These are phyloP conservation scores for Centruroides sculpturatus DNA, from an alignment of 1,140 invertebrate species.

Conservation along the genomic window DNA sequence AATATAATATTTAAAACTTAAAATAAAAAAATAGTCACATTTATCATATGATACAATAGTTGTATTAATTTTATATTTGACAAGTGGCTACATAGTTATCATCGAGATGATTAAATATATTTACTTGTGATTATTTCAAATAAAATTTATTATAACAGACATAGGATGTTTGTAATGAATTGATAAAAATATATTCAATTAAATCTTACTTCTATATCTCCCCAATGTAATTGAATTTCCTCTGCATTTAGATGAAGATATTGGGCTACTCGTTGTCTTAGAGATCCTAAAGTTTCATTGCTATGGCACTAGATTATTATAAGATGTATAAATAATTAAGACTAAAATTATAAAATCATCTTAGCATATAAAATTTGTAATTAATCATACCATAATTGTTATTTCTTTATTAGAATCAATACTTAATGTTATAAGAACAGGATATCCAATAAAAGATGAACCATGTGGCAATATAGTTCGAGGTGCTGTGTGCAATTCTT, in stretches of 20 bases:
- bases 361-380: neutral
- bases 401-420: constrained; percentile 32
- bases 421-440: constrained; percentile 29
- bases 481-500: constrained; percentile 30
- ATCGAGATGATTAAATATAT: too few species aligned
- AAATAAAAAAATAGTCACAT: too few species aligned
- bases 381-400: constrained; percentile 25
- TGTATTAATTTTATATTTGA: too few species aligned
- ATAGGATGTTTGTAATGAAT: too few species aligned
- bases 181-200: neutral
- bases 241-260: constrained; percentile 25
- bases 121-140: too few species aligned
- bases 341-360: neutral
- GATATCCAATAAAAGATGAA: constrained; percentile 35
- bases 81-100: too few species aligned
- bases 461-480: constrained; percentile 37
- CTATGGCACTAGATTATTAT: constrained; percentile 26
- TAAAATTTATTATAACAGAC: too few species aligned
- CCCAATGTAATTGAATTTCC: constrained; percentile 29
- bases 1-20: too few species aligned
- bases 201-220: constrained; percentile 28
- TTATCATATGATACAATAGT: too few species aligned
- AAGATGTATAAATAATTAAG: neutral
- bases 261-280: constrained; percentile 29
- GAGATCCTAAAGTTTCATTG: constrained; percentile 32